Conservation (phyloP, 2,888 invertebrate genomes). For the Willowsia nigromaculata region DNA sequence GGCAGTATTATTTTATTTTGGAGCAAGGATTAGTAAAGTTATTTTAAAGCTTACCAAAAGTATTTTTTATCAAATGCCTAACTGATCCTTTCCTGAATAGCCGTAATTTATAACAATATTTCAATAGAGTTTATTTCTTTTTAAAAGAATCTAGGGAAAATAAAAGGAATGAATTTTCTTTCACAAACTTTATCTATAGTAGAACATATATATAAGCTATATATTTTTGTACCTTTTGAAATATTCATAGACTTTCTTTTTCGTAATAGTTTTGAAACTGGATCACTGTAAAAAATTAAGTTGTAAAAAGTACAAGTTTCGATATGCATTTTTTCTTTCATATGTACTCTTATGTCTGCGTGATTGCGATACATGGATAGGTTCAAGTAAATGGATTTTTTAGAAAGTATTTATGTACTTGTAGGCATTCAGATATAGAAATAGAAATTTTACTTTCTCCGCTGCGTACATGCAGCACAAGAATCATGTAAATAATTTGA, state of each 20-base stretch:
- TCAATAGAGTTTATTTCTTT: not conserved
- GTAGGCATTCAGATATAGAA: not conserved
- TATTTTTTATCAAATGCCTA: not conserved
- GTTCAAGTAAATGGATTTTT: not conserved
- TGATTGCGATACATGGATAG: constrained; percentile 7
- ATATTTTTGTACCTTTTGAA: not conserved
- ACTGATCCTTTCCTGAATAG: not conserved
- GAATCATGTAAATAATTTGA: constrained; percentile 26
- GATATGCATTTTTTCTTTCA: not conserved
- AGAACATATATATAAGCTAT: not conserved
- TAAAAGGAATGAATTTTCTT: not conserved
- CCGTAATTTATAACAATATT: not conserved
- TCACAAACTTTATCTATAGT: too few relatives aligned
- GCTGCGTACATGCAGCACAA: not conserved
- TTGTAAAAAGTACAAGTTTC: not conserved
- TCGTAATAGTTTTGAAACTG: not conserved
- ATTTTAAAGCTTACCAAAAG: not conserved
- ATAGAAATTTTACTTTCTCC: not conserved
- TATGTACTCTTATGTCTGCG: not conserved
- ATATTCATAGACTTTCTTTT: not conserved
- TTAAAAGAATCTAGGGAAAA: not conserved
- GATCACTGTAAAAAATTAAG: not conserved
- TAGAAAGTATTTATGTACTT: not conserved
- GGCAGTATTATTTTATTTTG: not conserved
- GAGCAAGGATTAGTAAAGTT: not conserved